Percentiles rank a stretch among this genome's conserved stretches.
Evolutionary conservation across 30 jellyfish, hydroid and myxozoan species (phyloP).

Genomic region (Chironex yamaguchii): DNA sequence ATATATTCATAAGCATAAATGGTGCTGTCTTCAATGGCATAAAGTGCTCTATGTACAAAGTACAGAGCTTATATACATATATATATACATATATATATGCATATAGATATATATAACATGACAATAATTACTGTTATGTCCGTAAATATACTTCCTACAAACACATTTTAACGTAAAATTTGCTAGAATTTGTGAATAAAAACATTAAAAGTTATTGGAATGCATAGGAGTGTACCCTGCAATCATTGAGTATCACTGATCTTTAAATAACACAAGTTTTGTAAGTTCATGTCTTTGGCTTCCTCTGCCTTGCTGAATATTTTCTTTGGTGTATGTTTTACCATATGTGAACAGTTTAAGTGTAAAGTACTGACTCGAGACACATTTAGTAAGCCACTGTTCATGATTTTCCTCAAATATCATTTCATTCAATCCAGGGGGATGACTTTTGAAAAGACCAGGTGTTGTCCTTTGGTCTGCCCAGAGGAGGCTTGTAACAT

Average conservation of each 20-base stretch:
- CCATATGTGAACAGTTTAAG: slow-evolving; percentile 38
- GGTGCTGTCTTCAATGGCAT: too few relatives aligned
- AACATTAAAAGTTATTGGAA: neutral
- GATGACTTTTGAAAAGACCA: slow-evolving; percentile 30
- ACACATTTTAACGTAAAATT: too few relatives aligned
- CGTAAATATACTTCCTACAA: too few relatives aligned
- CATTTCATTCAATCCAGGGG: slow-evolving; percentile 29
- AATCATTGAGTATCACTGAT: slow-evolving; percentile 23
- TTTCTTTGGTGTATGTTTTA: neutral
- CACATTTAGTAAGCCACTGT: slow-evolving; percentile 14
- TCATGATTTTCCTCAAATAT: slow-evolving; percentile 14
- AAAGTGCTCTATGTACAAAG: too few relatives aligned
- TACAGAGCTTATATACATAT: too few relatives aligned
- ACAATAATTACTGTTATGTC: too few relatives aligned
- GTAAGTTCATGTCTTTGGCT: slow-evolving; percentile 44
- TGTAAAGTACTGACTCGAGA: slow-evolving; percentile 3
- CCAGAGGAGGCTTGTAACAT: slow-evolving; percentile 34
- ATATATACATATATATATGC: too few relatives aligned
- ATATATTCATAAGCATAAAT: too few relatives aligned
- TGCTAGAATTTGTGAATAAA: too few relatives aligned
- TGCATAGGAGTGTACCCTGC: neutral
- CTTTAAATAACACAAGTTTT: slow-evolving; percentile 27
- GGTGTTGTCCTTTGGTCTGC: slow-evolving; percentile 29
- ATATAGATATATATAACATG: too few relatives aligned
- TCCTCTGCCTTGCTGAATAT: slow-evolving; percentile 26